Conservation (phyloP, 2,113 vertebrate genomes). For the Nesoenas mayeri region DNA sequence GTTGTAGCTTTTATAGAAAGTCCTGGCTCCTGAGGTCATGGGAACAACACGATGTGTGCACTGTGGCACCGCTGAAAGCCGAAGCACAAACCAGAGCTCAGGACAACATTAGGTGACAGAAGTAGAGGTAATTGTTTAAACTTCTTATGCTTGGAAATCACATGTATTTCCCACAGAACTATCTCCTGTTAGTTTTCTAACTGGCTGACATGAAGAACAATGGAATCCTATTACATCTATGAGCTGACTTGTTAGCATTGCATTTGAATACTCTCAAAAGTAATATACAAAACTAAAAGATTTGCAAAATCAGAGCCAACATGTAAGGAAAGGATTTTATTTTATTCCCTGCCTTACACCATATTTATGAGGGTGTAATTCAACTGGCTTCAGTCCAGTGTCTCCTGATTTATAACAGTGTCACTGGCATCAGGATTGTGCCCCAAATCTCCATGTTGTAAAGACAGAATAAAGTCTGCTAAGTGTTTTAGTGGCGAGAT, state of each 20-base stretch:
- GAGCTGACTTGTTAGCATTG: not conserved
- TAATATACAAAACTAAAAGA: not conserved
- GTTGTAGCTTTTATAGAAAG: not conserved
- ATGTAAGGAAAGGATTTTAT: not conserved
- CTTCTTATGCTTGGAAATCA: not conserved
- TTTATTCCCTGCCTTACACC: not conserved
- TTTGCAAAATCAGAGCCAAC: not conserved
- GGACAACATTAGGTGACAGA: not conserved
- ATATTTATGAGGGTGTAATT: not conserved
- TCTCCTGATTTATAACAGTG: not conserved
- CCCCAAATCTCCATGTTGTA: not conserved
- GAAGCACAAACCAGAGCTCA: not conserved
- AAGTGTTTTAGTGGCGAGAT: conserved; percentile 38
- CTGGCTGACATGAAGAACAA: not conserved
- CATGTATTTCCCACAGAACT: not conserved
- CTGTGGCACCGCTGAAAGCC: not conserved
- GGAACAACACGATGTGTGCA: not conserved
- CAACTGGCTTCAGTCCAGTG: not conserved
- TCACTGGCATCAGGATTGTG: not conserved
- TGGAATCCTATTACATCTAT: not conserved
- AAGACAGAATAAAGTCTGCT: conserved; percentile 32
- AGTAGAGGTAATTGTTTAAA: not conserved
- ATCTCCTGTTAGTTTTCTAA: not conserved
- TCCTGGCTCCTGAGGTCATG: not conserved
- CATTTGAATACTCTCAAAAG: not conserved